These are phyloP conservation scores for Siderastrea siderea DNA, from an alignment of 92 coral and sea anemone genomes.

Conservation along the genomic window DNA sequence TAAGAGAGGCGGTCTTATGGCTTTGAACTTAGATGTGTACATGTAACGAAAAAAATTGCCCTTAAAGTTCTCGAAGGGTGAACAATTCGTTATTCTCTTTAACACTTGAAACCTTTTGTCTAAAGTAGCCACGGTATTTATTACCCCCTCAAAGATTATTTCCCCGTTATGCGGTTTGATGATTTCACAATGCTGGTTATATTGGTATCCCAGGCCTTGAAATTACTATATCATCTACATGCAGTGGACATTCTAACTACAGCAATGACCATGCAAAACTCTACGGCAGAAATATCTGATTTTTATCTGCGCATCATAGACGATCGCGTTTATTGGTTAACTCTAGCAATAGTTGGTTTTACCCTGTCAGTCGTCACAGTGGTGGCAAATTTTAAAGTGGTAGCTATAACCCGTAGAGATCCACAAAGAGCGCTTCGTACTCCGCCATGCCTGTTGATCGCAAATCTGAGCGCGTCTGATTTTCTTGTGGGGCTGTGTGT, in stretches of 20 bases:
- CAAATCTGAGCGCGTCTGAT: conserved; percentile 37
- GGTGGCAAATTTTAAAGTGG: conserved; percentile 1
- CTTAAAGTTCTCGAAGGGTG: too few species aligned
- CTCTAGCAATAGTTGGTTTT: conserved; percentile 29
- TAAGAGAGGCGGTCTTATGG: too few species aligned
- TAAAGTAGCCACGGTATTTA: background rate
- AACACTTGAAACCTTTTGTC: too few species aligned
- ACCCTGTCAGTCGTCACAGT: background rate
- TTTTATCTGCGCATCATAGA: conserved; percentile 33
- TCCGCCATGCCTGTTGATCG: conserved; percentile 38
- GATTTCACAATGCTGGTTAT: background rate
- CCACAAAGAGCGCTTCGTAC: conserved; percentile 34
- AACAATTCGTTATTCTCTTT: too few species aligned
- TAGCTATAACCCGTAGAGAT: conserved; percentile 20
- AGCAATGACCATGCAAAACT: conserved; percentile 6
- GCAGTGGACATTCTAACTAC: too few species aligned
- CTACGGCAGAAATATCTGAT: conserved; percentile 2
- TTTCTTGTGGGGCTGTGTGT: conserved; percentile 38
- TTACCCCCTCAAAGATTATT: background rate
- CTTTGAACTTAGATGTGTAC: too few species aligned
- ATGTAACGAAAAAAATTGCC: too few species aligned
- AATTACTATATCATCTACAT: too few species aligned
- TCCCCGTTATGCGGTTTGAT: background rate
- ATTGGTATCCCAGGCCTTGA: background rate
- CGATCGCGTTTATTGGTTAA: conserved; percentile 7